phyloP scores from a whole-genome alignment of 2,113 vertebrate species.

The Taxidea taxus region DNA sequence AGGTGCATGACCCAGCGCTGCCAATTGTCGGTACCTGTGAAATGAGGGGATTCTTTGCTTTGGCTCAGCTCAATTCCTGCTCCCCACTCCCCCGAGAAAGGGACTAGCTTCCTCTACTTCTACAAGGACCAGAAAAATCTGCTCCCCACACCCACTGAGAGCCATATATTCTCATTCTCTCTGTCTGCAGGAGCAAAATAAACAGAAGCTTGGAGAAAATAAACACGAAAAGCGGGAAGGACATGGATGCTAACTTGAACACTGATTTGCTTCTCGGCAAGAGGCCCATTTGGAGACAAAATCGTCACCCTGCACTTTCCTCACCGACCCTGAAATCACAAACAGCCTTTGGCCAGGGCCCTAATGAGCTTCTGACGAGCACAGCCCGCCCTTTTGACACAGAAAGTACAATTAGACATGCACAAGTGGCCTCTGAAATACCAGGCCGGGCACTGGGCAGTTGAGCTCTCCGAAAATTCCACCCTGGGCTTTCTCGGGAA shows the following conservation, averaged over 20 bases:
- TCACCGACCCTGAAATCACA: constrained; percentile 51
- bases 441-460: background rate
- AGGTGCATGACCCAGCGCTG: background rate
- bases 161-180: background rate
- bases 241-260: background rate
- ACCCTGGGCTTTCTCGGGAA: background rate
- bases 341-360: constrained; percentile 71
- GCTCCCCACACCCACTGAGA: background rate
- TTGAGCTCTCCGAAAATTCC: background rate
- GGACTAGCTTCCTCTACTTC: background rate
- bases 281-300: background rate
- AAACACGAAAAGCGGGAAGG: background rate
- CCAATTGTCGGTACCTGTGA: background rate
- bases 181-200: constrained; percentile 5
- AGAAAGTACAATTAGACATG: constrained; percentile 76
- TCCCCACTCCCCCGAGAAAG: background rate
- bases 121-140: background rate
- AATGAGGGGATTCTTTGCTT: background rate
- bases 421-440: constrained; percentile 74
- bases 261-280: background rate
- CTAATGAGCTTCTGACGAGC: constrained; percentile 64
- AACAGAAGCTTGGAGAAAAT: background rate
- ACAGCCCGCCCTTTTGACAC: constrained; percentile 72
- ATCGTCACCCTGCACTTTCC: background rate
- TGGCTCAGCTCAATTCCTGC: background rate